Base-by-base conservation (phyloP, 2,888 invertebrate genomes). In the Drosophila eohydei region DNA sequence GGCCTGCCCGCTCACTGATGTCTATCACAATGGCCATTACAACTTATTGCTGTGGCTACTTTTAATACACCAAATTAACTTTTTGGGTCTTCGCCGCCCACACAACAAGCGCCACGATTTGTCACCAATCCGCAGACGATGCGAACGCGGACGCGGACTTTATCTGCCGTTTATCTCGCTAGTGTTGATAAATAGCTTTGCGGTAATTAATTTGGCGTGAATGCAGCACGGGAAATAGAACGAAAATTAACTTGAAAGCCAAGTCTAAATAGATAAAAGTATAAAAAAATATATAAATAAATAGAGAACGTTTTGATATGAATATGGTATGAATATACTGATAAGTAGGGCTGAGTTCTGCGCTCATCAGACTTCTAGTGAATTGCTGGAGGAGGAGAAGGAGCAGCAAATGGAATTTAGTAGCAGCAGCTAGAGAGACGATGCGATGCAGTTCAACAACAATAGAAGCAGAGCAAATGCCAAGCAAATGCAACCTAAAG, bases 21-120 rank as follows among this genome's bases (percentile, higher is more conserved):
- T 74, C 74, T 83, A 86, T 83, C 83, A 75, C 72, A 71, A 65
- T 72, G 62, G 67, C 75, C 78, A 80, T 85, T 80, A 74, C 83
- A 76, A 83, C 74, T 83, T 81, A 84, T 86, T 83, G 83, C 81
- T 71, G 74, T 56, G 85, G 86, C 81, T 80, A 83, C 83, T 86
- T 83, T 86, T 83, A 77, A 80, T 86, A 86, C 81, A 86, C 77
- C 83, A 86, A 84, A 84, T 84, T 84, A 86, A 84, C 84, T 84
- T 83, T 74, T 58, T 62, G 62, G 62, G 55, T 28, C 21, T 40
- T 34, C 44, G 48, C 36, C 12, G 7, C 26, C 30, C 16, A 4
- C 14, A 26, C 41, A 58, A 9, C 32, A 44, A 16, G 21, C 51
- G n/a, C 52, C 64, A 60, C 77, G 59, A 77, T 77, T 77, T 73